Evolutionary conservation across 2,797 vertebrate species (phyloP).

Genomic region (Kryptolebias ocellatus): DNA sequence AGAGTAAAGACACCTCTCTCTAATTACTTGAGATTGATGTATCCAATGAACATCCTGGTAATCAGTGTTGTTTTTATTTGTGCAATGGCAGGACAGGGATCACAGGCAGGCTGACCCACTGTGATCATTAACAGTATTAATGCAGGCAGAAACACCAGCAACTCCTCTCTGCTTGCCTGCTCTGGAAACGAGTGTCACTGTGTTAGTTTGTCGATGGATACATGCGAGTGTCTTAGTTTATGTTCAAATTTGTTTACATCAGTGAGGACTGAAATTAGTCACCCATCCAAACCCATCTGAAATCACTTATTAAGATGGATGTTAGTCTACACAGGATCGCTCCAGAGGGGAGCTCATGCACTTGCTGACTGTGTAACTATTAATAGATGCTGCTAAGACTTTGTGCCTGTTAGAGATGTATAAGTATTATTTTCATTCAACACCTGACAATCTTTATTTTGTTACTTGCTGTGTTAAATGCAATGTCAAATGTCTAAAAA

Average conservation of each 20-base stretch:
- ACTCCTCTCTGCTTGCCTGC: constrained; percentile 40
- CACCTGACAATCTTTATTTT: background rate
- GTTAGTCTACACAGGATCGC: constrained; percentile 15
- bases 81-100: constrained; percentile 79
- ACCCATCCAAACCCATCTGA: constrained; percentile 38
- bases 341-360: constrained; percentile 6
- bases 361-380: constrained; percentile 6
- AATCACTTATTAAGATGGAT: constrained; percentile 32
- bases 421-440: background rate
- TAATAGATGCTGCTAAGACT: constrained; percentile 4
- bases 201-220: constrained; percentile 38
- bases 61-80: constrained; percentile 83
- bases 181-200: constrained; percentile 43
- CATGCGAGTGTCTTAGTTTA: constrained; percentile 29
- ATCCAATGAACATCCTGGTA: constrained; percentile 75
- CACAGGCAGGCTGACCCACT: constrained; percentile 75
- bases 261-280: constrained; percentile 41
- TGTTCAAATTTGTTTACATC: constrained; percentile 46
- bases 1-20: constrained; percentile 69
- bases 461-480: background rate
- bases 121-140: constrained; percentile 79
- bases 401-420: background rate
- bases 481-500: background rate
- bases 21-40: constrained; percentile 81
- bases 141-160: constrained; percentile 56